Evolutionary conservation across 2,797 vertebrate species (phyloP).

Genomic region (Characodon lateralis): DNA sequence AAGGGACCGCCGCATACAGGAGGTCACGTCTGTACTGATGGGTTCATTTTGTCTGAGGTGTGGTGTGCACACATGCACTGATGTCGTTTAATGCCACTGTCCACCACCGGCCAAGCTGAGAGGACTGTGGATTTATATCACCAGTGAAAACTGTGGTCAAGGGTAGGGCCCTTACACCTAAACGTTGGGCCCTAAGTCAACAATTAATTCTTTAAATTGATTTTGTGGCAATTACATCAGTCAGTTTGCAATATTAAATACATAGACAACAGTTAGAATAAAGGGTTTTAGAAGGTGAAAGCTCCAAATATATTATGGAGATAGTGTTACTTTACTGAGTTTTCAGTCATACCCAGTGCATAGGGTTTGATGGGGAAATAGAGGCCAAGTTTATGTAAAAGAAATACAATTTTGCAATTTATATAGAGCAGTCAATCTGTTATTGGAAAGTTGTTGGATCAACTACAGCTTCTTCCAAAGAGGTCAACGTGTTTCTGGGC

Average conservation of each 20-base stretch:
- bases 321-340: background rate
- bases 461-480: background rate
- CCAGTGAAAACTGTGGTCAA: constrained; percentile 13
- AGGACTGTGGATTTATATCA: constrained; percentile 10
- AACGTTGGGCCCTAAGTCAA: background rate
- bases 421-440: background rate
- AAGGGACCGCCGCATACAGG: constrained; percentile 47
- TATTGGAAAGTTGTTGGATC: background rate
- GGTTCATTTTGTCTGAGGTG: constrained; percentile 49
- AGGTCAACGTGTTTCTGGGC: background rate
- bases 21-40: constrained; percentile 42
- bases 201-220: background rate
- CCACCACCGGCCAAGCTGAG: constrained; percentile 23
- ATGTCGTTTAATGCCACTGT: constrained; percentile 28
- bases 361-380: too few species aligned
- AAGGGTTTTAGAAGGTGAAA: background rate
- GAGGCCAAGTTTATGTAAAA: too few species aligned
- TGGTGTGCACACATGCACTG: constrained; percentile 20
- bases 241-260: background rate
- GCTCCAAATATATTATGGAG: background rate
- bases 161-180: background rate
- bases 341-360: too few species aligned
- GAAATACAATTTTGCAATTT: too few species aligned
- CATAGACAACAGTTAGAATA: background rate
- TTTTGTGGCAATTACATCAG: background rate